A percentile compares a stretch with the other conserved stretches of the same genome.
Conservation (phyloP, 2,113 vertebrate species). For the Pseudopodoces humilis region DNA sequence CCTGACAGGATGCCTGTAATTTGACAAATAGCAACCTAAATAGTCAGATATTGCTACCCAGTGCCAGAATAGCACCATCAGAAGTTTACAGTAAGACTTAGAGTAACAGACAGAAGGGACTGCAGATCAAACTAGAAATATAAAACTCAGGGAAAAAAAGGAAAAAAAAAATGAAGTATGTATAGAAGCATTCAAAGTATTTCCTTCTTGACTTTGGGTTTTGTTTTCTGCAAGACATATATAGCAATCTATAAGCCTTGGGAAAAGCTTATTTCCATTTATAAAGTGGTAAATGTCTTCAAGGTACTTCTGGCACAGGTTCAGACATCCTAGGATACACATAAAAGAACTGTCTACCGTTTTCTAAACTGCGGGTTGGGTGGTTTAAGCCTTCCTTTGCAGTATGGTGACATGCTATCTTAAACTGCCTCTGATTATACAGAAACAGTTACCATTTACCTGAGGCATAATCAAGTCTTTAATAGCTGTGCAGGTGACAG, state of each 20-base stretch:
- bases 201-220: not conserved
- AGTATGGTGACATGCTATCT: not conserved
- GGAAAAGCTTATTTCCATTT: not conserved
- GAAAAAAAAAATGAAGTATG: fast-evolving
- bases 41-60: not conserved
- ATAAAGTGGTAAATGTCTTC: not conserved
- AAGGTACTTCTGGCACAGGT: not conserved
- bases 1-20: not conserved
- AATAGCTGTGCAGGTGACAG: not conserved
- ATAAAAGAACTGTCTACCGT: not conserved
- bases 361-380: not conserved
- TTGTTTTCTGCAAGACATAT: not conserved
- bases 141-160: not conserved
- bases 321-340: not conserved
- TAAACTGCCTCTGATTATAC: not conserved
- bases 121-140: not conserved
- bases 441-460: not conserved
- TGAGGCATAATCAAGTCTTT: not conserved
- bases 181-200: not conserved
- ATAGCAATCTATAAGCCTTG: not conserved
- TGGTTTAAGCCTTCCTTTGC: not conserved
- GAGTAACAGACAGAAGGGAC: not conserved
- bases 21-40: not conserved
- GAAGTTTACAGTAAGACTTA: not conserved
- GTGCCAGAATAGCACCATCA: not conserved